phyloP scores from a whole-genome alignment of 2,113 vertebrate species.

The Hypomesus transpacificus region DNA sequence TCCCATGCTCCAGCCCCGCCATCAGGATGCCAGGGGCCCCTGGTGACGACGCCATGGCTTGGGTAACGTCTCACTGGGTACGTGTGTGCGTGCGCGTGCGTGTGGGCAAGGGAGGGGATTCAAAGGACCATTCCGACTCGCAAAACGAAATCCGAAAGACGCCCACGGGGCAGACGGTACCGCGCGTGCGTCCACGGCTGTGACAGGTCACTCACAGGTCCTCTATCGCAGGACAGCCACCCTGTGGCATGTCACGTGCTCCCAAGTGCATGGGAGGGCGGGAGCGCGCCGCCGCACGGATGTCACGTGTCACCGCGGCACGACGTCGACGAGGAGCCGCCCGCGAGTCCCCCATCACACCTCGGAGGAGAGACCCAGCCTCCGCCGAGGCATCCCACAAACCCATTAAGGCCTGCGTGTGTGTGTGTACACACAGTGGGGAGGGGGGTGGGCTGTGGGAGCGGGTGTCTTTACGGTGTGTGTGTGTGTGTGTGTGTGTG shows the following conservation, averaged over 20 bases:
- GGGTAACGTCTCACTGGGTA: constrained; percentile 3
- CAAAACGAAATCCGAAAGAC: no score
- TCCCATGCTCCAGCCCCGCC: no score
- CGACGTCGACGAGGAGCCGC: constrained; percentile 30
- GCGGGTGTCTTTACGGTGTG: constrained; percentile 20
- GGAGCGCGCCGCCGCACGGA: background rate
- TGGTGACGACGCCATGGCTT: constrained; percentile 37
- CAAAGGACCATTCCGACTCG: no score
- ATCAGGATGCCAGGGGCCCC: constrained; percentile 5
- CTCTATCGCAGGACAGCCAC: background rate
- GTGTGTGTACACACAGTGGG: constrained; percentile 52
- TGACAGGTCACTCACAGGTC: background rate
- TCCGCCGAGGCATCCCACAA: constrained; percentile 37
- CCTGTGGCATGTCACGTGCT: background rate
- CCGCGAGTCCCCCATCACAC: constrained; percentile 26
- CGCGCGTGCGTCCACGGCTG: no score
- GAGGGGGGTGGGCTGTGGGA: constrained; percentile 20
- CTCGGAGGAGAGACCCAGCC: constrained; percentile 24
- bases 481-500: background rate
- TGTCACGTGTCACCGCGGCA: constrained; percentile 10
- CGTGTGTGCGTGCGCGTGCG: no score
- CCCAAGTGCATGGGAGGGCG: background rate
- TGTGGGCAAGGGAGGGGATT: no score
- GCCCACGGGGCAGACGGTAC: no score
- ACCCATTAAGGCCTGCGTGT: constrained; percentile 44